Evolutionary conservation across 2,888 invertebrate genomes (phyloP), one percentile per base, ranked within the genome.

Genomic region (Spicauda simplicius): DNA sequence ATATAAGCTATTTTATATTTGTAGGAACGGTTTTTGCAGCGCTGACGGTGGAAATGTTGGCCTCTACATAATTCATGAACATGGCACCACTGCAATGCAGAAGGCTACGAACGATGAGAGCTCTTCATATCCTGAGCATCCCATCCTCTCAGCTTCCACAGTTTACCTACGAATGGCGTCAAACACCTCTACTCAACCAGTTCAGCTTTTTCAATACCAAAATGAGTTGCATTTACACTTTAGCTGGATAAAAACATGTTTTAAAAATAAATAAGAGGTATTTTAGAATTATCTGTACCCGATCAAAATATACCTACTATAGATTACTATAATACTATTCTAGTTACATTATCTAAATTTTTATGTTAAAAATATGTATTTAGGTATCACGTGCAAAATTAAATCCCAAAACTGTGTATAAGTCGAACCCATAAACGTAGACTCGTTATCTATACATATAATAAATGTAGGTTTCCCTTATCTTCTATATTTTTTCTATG

Each of bases 11-110:
- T 4, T 20, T 59, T 50, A 59, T 33, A 59, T 55, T 25, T 66
- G 48, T 11, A 50, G 25, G 25, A 4, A 4, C 37, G 53, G 18
- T 60, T 69, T 55, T 55, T 48, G 25, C 33, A 19, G 16, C 19
- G 53, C 41, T 66, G 48, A 48, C 56, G 33, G 18, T 64, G 37
- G n/a, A 67, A 63, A 50, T 56, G 50, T 53, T 62, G 37, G 37
- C 57, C 59, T 45, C 50, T 79, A 77, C 78, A 78, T 81, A 82
- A 86, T 87, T 86, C 84, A 87, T 85, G 81, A 82, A 82, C 82
- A 83, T 81, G 76, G 75, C 79, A 77, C 77, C 68, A 72, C 71
- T 73, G 73, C 76, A 74, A 74, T 73, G 73, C 80, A 79, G 77
- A 77, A 81, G 75, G 76, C 79, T 76, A 76, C 77, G 72, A 74